Conservation (phyloP, 1,140 invertebrate genomes). For the Drosophila albomicans region DNA sequence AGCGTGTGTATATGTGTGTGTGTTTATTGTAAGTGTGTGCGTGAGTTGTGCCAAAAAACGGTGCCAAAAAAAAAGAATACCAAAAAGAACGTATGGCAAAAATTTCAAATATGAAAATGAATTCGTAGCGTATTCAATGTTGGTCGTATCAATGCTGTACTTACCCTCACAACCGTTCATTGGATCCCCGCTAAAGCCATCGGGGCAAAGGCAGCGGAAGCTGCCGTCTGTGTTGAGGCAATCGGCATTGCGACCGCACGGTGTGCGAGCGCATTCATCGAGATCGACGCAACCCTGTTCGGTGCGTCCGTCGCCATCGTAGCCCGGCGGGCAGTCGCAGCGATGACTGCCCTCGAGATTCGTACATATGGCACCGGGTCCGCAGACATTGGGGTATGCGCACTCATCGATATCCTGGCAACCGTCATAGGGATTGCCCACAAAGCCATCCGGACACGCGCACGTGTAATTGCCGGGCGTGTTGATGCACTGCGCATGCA, state of each 20-base stretch:
- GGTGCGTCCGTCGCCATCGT: conserved; percentile 89
- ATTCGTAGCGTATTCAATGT: background rate
- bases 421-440: conserved; percentile 94
- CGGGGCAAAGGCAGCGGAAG: conserved; percentile 91
- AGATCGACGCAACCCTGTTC: conserved; percentile 89
- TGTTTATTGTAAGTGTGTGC: conserved; percentile 49
- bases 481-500: conserved; percentile 93
- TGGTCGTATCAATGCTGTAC: conserved; percentile 27
- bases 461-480: conserved; percentile 95
- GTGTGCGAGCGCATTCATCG: conserved; percentile 89
- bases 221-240: conserved; percentile 91
- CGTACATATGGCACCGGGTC: conserved; percentile 90
- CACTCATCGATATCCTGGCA: conserved; percentile 95
- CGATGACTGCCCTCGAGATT: conserved; percentile 92
- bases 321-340: conserved; percentile 93
- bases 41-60: conserved; percentile 56
- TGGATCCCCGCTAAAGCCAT: conserved; percentile 91
- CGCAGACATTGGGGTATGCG: conserved; percentile 89
- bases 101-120: conserved; percentile 17
- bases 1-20: conserved; percentile 29
- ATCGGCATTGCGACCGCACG: conserved; percentile 90
- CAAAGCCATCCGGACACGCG: conserved; percentile 92
- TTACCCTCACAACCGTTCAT: conserved; percentile 89
- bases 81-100: conserved; percentile 54
- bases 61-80: conserved; percentile 48